Conservation (phyloP, 2,797 vertebrate genomes). For the Simalia tracyae region DNA sequence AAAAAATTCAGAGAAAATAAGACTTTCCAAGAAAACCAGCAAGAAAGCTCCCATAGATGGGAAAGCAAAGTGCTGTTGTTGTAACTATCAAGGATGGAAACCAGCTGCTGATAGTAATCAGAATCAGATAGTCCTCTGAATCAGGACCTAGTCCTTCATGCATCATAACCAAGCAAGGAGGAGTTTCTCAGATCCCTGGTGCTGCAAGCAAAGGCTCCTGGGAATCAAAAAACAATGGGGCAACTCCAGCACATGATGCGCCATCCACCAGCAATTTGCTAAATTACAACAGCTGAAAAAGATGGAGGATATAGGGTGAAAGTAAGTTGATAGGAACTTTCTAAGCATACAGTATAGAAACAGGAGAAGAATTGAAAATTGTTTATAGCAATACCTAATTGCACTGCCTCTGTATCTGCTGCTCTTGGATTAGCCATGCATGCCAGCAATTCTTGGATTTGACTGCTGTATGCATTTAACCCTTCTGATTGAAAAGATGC, state of each 20-base stretch:
- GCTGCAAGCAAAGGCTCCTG: slow-evolving; percentile 65
- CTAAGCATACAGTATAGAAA: neutral
- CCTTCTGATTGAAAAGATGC: neutral
- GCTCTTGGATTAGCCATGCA: neutral
- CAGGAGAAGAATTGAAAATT: neutral
- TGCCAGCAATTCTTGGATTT: neutral
- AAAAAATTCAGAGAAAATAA: slow-evolving; percentile 31
- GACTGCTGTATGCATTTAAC: neutral
- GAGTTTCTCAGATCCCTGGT: slow-evolving; percentile 82
- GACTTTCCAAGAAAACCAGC: neutral
- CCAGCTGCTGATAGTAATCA: slow-evolving; percentile 60
- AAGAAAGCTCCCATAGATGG: slow-evolving; percentile 68
- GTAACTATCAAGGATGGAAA: slow-evolving; percentile 76
- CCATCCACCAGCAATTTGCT: slow-evolving; percentile 78
- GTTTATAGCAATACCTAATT: neutral
- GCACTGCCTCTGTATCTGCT: neutral
- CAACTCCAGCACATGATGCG: slow-evolving; percentile 81
- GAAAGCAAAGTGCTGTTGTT: slow-evolving; percentile 76
- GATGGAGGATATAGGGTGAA: slow-evolving; percentile 75
- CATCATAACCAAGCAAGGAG: slow-evolving; percentile 77
- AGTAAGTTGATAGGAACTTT: slow-evolving; percentile 64
- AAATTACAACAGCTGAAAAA: slow-evolving; percentile 82
- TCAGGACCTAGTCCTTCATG: slow-evolving; percentile 79
- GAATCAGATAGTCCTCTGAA: slow-evolving; percentile 65
- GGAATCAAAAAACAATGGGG: slow-evolving; percentile 76